These are phyloP conservation scores for Ivindomyrus marchei DNA, from an alignment of 2,113 vertebrate species.

Conservation along the genomic window DNA sequence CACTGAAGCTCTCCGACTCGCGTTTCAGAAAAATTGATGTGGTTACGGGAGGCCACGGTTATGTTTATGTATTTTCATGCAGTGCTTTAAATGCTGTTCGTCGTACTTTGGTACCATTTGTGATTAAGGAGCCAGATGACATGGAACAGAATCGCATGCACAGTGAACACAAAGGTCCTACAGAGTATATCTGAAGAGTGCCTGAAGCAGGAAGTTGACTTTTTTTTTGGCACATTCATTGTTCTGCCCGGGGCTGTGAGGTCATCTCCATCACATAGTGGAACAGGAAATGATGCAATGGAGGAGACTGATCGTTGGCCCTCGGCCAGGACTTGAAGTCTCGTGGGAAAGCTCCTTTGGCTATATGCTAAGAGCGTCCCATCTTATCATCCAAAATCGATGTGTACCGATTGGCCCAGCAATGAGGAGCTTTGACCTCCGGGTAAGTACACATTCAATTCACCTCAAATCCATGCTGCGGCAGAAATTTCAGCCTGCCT, in stretches of 20 bases:
- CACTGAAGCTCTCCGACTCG: not conserved
- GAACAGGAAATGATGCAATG: conserved; percentile 39
- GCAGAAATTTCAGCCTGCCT: not conserved
- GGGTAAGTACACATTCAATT: not conserved
- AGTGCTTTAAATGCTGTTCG: not conserved
- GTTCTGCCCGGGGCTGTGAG: conserved; percentile 51
- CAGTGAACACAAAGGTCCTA: not conserved
- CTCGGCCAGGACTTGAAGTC: not conserved
- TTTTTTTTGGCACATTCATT: conserved; percentile 40
- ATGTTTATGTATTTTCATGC: not conserved
- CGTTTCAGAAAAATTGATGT: not conserved
- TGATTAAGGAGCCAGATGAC: not conserved
- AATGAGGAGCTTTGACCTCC: not conserved
- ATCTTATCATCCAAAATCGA: not conserved
- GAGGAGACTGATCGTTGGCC: conserved; percentile 21
- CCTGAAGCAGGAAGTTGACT: conserved; percentile 30
- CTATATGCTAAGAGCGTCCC: not conserved
- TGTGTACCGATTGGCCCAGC: not conserved
- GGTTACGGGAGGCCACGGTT: not conserved
- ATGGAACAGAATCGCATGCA: not conserved
- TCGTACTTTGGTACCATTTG: not conserved
- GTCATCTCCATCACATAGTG: conserved; percentile 49
- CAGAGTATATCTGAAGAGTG: not conserved
- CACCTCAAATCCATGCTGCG: not conserved
- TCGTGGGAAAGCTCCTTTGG: conserved; percentile 16